Evolutionary conservation across 1,140 invertebrate species (phyloP).

Genomic region (Goniozus legneri): DNA sequence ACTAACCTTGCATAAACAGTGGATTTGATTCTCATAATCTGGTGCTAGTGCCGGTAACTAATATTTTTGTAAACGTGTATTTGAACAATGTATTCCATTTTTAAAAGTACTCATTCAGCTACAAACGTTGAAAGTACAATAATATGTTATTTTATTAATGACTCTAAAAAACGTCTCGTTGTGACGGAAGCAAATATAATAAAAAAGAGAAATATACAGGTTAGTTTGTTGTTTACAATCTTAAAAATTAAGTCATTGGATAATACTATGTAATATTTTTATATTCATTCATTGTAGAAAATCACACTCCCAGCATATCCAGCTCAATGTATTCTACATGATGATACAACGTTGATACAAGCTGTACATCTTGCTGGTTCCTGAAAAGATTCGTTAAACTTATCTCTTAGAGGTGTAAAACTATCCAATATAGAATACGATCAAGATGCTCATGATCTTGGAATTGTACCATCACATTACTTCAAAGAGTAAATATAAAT

Average conservation of each 20-base stretch:
- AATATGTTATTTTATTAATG: slow-evolving; percentile 92
- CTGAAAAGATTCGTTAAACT: slow-evolving; percentile 80
- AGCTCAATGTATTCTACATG: too few relatives aligned
- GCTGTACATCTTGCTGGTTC: slow-evolving; percentile 79
- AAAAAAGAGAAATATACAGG: too few relatives aligned
- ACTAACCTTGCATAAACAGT: too few relatives aligned
- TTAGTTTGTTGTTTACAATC: slow-evolving; percentile 19
- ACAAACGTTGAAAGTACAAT: slow-evolving; percentile 91
- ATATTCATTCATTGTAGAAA: slow-evolving; percentile 43
- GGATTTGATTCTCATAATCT: too few relatives aligned
- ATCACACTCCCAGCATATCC: slow-evolving; percentile 79
- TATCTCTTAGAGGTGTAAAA: slow-evolving; percentile 95
- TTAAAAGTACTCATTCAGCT: slow-evolving; percentile 85
- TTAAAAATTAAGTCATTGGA: slow-evolving; percentile 2
- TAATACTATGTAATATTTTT: too few relatives aligned
- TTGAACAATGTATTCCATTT: slow-evolving; percentile 92
- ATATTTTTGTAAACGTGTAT: too few relatives aligned
- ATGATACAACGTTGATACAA: slow-evolving; percentile 88
- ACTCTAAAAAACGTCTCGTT: slow-evolving; percentile 85
- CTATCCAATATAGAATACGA: slow-evolving; percentile 94
- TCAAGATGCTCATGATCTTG: too few relatives aligned
- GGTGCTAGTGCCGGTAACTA: too few relatives aligned
- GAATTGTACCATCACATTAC: slow-evolving; percentile 93
- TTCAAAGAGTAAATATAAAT: slow-evolving; percentile 97
- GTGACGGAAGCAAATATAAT: slow-evolving; percentile 89